A percentile compares a stretch with the other conserved stretches of the same genome.
These are phyloP conservation scores for Boulengeromyrus knoepffleri DNA, from an alignment of 2,113 vertebrate genomes.

Conservation along the genomic window DNA sequence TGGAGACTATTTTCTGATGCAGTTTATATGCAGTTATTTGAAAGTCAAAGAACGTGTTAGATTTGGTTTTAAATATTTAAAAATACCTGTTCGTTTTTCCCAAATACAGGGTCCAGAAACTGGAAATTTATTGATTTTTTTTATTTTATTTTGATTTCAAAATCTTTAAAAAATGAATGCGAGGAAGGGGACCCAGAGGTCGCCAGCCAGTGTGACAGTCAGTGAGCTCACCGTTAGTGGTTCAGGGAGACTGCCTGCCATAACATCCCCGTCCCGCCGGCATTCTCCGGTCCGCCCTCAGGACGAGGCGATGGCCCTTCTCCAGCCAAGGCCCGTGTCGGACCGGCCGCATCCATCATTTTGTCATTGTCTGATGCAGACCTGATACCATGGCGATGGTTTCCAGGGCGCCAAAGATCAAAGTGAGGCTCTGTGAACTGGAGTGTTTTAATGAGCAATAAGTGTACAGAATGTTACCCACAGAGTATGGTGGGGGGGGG, in stretches of 20 bases:
- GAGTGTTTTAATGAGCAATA: neutral
- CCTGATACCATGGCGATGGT: neutral
- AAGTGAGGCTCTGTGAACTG: neutral
- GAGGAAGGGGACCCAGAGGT: neutral
- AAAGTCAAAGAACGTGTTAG: neutral
- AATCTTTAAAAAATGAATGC: neutral
- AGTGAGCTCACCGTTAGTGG: neutral
- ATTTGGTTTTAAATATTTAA: neutral
- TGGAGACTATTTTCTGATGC: neutral
- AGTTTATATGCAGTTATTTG: neutral
- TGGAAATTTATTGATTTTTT: neutral
- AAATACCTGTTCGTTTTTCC: neutral
- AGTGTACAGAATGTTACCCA: neutral
- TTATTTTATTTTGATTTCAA: neutral
- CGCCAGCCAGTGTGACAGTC: neutral
- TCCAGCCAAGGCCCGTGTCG: neutral
- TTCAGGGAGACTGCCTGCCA: neutral
- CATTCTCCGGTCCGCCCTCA: neutral
- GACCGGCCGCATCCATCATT: conserved; percentile 27
- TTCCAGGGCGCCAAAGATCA: neutral
- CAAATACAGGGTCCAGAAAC: neutral
- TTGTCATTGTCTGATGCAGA: conserved; percentile 22
- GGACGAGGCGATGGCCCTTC: conserved; percentile 20
- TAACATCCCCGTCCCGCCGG: neutral
- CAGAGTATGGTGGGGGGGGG: neutral